Evolutionary conservation across 2,113 vertebrate species (phyloP), one percentile per base, ranked within the genome.

Genomic region (Scolopax mira): DNA sequence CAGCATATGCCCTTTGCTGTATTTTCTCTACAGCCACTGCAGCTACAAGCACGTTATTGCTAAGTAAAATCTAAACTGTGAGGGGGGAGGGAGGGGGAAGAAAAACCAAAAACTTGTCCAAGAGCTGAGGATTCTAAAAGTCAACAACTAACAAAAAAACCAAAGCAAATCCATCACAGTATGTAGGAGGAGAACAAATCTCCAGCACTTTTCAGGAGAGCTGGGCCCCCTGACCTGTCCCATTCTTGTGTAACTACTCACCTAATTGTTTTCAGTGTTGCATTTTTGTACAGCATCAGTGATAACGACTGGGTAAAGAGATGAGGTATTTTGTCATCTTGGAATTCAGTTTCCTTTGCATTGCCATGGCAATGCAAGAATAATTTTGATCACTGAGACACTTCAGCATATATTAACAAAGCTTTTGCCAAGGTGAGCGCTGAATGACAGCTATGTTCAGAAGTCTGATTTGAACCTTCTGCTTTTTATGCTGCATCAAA

Each of bases 381-480:
- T 88, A 82, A 49, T 71, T 88, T 67, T 91, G 69, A 91, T 95
- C 79, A 17, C 66, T 88, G 93, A 92, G 84, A 69, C 69, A 73
- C 81, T 95, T 93, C 73, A 84, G 62, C 46, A 52, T 84, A 61
- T 82, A 92, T 91, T 96, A 94, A 89, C 67, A 70, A 31, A 86
- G 81, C 72, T 86, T 92, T 69, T 94, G 80, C 81, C 67, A 84
- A 74, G 81, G 79, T 91, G 71, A 46, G 51, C 18, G 37, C 37
- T 86, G 90, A 96, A 11, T 78, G 93, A 85, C 94, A 96, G 84
- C 66, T 77, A 25, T 39, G 78, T 80, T 82, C 41, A 30, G n/a
- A 62, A 82, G 52, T 49, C 41, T 93, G 93, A 96, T 79, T 79
- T 79, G 75, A 97, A 91, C 79, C 91, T 94, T 94, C 88, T 96